Evolutionary conservation across 2,888 invertebrate species (phyloP).

Genomic region (Germaria angustata): DNA sequence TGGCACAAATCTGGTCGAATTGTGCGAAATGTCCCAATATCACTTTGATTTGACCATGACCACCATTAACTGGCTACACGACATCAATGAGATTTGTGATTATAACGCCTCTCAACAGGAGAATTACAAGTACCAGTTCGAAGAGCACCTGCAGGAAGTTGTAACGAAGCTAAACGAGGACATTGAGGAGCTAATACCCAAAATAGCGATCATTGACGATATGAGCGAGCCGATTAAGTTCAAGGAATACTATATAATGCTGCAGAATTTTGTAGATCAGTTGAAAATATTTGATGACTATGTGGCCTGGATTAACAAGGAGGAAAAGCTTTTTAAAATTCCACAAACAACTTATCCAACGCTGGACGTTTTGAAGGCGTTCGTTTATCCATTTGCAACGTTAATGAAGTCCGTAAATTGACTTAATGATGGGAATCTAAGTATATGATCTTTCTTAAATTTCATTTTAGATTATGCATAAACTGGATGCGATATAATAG

Average conservation of each 20-base stretch:
- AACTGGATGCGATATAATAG: conserved; percentile 90
- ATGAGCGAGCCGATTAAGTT: conserved; percentile 91
- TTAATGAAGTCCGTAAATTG: conserved; percentile 82
- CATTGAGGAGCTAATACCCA: conserved; percentile 86
- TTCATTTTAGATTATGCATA: conserved; percentile 80
- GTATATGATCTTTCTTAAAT: background rate
- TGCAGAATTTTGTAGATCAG: conserved; percentile 87
- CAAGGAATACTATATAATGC: conserved; percentile 88
- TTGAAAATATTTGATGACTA: conserved; percentile 88
- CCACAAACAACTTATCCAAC: conserved; percentile 88
- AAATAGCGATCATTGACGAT: conserved; percentile 88
- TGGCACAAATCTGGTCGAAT: conserved; percentile 87
- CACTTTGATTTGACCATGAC: conserved; percentile 90
- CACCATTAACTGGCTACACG: conserved; percentile 90
- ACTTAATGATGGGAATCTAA: background rate
- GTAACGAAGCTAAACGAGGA: conserved; percentile 86
- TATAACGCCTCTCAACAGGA: conserved; percentile 89
- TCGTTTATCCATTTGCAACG: conserved; percentile 85
- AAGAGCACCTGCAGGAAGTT: conserved; percentile 87
- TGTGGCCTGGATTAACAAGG: conserved; percentile 92
- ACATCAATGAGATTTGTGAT: conserved; percentile 90
- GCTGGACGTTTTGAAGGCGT: conserved; percentile 88
- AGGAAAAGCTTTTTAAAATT: conserved; percentile 91
- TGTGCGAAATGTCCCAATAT: conserved; percentile 86
- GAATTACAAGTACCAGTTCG: conserved; percentile 90